A percentile compares a stretch with the other conserved stretches of the same genome.
These are phyloP conservation scores for Parapristionchus giblindavisi DNA, from an alignment of 2,888 invertebrate species.

Conservation along the genomic window DNA sequence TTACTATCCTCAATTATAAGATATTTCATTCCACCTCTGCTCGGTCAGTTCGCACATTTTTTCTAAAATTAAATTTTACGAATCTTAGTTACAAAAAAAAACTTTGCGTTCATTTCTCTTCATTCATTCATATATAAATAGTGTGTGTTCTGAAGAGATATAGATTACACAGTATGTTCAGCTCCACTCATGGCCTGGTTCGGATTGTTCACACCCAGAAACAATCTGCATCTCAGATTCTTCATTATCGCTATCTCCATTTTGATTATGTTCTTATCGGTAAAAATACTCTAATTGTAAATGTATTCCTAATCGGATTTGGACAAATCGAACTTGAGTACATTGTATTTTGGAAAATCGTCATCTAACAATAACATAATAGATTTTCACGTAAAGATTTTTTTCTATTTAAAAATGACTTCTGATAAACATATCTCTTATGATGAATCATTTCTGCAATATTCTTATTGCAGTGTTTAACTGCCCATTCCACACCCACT, in stretches of 20 bases:
- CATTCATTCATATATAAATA: too few relatives aligned
- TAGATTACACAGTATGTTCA: neutral
- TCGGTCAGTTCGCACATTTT: neutral
- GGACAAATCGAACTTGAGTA: too few relatives aligned
- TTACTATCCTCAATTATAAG: slow-evolving; percentile 15
- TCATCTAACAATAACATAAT: too few relatives aligned
- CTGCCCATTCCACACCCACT: slow-evolving; percentile 8
- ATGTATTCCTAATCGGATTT: too few relatives aligned
- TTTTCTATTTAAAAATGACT: too few relatives aligned
- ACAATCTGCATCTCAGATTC: slow-evolving; percentile 26
- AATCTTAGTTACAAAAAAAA: too few relatives aligned
- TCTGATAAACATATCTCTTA: too few relatives aligned
- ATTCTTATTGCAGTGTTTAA: neutral
- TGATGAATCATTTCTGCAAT: too few relatives aligned
- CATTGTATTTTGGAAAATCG: too few relatives aligned
- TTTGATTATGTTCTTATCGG: neutral
- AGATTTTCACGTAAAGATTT: too few relatives aligned
- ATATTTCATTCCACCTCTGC: slow-evolving; percentile 28
- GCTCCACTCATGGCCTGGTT: slow-evolving; percentile 30
- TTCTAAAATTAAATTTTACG: neutral
- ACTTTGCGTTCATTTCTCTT: too few relatives aligned
- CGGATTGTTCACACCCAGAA: slow-evolving; percentile 19
- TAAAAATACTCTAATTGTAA: neutral
- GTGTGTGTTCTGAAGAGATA: neutral
- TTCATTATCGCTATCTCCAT: neutral